A percentile compares a stretch with the other conserved stretches of the same genome.
phyloP scores from a whole-genome alignment of 1,140 invertebrate species.

The Pollicipes pollicipes region DNA sequence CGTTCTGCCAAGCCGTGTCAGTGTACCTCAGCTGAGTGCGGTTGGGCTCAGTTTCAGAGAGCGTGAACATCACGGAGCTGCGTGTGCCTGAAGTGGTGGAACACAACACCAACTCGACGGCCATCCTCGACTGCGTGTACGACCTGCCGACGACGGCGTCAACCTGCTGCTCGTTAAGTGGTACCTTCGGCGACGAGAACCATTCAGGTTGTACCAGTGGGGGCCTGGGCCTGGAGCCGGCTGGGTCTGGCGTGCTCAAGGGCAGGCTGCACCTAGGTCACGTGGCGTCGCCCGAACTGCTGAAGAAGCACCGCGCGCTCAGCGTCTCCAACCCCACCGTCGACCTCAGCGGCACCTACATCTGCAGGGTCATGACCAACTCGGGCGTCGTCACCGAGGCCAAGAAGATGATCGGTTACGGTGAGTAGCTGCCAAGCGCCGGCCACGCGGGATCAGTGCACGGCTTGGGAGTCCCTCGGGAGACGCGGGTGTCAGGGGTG shows the following conservation, averaged over 20 bases:
- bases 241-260: slow-evolving; percentile 39
- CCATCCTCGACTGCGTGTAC: slow-evolving; percentile 59
- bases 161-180: slow-evolving; percentile 56
- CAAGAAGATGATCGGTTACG: slow-evolving; percentile 49
- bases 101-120: slow-evolving; percentile 41
- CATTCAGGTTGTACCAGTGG: slow-evolving; percentile 60
- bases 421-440: slow-evolving; percentile 21
- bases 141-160: slow-evolving; percentile 30
- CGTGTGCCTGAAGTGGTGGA: slow-evolving; percentile 44
- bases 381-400: slow-evolving; percentile 43
- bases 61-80: slow-evolving; percentile 43
- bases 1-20: no score
- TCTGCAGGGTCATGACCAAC: slow-evolving; percentile 56
- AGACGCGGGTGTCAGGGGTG: no score
- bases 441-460: no score
- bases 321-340: slow-evolving; percentile 49
- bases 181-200: slow-evolving; percentile 47
- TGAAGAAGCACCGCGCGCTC: slow-evolving; percentile 51
- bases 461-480: no score
- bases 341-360: slow-evolving; percentile 54
- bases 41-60: slow-evolving; percentile 19
- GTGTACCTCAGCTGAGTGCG: no score
- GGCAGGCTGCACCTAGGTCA: slow-evolving; percentile 49
- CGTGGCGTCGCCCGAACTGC: slow-evolving; percentile 41
- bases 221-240: slow-evolving; percentile 31